Evolutionary conservation across 2,113 vertebrate species (phyloP).

Genomic region (Seriola aureovittata): DNA sequence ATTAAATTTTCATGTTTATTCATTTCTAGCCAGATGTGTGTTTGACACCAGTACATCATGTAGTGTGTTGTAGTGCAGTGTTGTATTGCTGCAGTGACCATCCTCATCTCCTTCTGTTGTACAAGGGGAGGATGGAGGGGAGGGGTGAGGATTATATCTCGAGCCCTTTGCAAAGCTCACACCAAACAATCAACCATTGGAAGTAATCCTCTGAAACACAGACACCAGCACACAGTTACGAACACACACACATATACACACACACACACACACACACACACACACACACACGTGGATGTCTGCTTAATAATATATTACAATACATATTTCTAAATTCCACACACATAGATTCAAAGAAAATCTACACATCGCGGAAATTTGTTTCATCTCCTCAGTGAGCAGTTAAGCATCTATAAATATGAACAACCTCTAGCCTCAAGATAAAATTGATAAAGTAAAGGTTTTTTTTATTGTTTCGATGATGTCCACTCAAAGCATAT

Average conservation of each 20-base stretch:
- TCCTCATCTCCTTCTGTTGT: conserved; percentile 48
- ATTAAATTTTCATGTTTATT: neutral
- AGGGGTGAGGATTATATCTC: conserved; percentile 78
- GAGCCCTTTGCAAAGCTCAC: conserved; percentile 81
- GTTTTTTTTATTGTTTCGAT: no score
- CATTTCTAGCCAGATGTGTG: neutral
- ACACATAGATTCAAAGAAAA: neutral
- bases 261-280: neutral
- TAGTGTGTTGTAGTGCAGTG: neutral
- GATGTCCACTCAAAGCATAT: no score
- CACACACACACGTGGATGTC: neutral
- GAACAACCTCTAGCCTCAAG: neutral
- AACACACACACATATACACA: conserved; percentile 11
- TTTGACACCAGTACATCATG: neutral
- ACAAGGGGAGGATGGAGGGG: conserved; percentile 23
- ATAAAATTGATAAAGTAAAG: neutral
- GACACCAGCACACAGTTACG: conserved; percentile 50
- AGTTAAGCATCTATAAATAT: neutral
- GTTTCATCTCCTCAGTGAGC: neutral
- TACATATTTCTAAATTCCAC: neutral
- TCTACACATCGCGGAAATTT: neutral
- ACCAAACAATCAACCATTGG: conserved; percentile 84
- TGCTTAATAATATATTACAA: conserved; percentile 5
- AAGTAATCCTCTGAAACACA: conserved; percentile 79
- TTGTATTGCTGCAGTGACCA: conserved; percentile 29